Conservation (phyloP, 1,140 invertebrate species). For the Aphis craccivora region DNA sequence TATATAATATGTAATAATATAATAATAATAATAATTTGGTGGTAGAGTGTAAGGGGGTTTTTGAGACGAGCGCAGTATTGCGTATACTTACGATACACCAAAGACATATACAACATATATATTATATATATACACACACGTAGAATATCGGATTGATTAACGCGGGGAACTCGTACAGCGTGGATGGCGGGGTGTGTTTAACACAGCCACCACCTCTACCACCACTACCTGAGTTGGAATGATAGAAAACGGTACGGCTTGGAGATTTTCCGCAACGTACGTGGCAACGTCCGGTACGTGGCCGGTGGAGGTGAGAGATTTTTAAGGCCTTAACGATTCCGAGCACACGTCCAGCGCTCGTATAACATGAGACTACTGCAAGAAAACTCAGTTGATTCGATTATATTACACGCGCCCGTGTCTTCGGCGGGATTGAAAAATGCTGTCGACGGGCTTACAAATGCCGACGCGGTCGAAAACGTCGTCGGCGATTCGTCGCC, state of each 20-base stretch:
- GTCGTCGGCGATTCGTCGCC: background rate
- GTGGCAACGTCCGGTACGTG: background rate
- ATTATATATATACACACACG: background rate
- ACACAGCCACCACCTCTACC: too few species aligned
- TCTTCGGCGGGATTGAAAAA: conserved; percentile 26
- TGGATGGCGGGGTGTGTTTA: background rate
- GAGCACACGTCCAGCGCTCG: conserved; percentile 47
- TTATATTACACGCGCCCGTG: background rate
- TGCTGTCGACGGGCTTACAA: background rate
- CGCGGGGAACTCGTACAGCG: background rate
- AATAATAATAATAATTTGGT: background rate
- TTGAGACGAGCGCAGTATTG: background rate
- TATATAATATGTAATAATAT: background rate
- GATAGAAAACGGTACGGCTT: background rate
- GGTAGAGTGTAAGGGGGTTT: background rate
- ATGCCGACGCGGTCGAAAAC: conserved; percentile 24
- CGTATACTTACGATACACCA: background rate
- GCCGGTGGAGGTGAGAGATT: background rate
- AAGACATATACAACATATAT: too few species aligned
- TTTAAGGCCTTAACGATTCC: conserved; percentile 52
- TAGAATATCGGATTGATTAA: conserved; percentile 27
- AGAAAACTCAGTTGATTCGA: conserved; percentile 37
- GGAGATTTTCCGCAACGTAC: conserved; percentile 36
- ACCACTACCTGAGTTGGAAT: too few species aligned
- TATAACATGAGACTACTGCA: background rate